Evolutionary conservation across 2,888 invertebrate genomes (phyloP).

Genomic region (Limnephilus auricula): DNA sequence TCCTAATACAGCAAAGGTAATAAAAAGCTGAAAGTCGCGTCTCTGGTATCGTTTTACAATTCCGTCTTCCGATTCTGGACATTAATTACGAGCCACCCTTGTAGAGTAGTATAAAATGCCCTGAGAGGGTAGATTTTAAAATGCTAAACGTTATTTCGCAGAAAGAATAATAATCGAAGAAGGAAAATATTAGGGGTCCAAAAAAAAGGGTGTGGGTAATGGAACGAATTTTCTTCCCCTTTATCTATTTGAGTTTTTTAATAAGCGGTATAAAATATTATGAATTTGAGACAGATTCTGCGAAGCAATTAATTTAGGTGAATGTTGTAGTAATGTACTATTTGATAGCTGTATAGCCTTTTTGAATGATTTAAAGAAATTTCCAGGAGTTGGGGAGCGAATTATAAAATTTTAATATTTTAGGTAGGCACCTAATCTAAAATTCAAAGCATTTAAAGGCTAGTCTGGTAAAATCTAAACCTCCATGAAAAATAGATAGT

Average conservation of each 20-base stretch:
- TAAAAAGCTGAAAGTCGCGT: slow-evolving; percentile 47
- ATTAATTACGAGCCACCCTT: slow-evolving; percentile 39
- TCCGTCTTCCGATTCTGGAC: slow-evolving; percentile 49
- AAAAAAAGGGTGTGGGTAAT: slow-evolving; percentile 49
- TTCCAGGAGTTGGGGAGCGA: no score
- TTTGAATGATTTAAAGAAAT: no score
- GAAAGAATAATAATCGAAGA: slow-evolving; percentile 63
- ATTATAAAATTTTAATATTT: no score
- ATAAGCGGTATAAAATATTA: slow-evolving; percentile 14
- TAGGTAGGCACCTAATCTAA: no score
- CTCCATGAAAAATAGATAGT: no score
- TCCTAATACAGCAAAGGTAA: neutral
- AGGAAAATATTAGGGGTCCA: slow-evolving; percentile 46
- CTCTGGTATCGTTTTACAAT: slow-evolving; percentile 50
- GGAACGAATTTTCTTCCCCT: slow-evolving; percentile 30
- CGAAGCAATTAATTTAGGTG: neutral
- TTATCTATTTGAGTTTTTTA: slow-evolving; percentile 12
- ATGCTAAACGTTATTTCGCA: slow-evolving; percentile 59
- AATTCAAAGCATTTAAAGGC: no score
- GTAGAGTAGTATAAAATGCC: slow-evolving; percentile 4
- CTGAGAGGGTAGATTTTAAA: slow-evolving; percentile 55
- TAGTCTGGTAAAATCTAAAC: no score
- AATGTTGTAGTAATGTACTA: neutral
- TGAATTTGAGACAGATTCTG: neutral
- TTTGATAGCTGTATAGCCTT: no score